Base-by-base conservation (phyloP, 2,113 vertebrate genomes). In the Amphilophus citrinellus region DNA sequence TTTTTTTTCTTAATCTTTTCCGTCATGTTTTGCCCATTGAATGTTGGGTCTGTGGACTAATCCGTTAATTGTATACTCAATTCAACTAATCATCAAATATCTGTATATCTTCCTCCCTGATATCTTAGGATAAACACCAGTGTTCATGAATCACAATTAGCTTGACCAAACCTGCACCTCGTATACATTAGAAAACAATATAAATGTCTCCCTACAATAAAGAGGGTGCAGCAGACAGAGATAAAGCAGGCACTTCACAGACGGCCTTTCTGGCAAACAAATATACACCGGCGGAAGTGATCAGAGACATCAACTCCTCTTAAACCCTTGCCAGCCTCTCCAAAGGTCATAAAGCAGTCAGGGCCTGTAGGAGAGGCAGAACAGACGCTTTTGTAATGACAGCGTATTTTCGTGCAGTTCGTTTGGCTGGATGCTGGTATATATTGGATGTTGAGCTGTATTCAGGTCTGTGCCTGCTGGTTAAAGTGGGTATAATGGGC, bases 401-500 rank as follows among this genome's bases (percentile, higher is more conserved):
- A 47, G 61, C 4, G 1, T 71, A 27, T 86, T 79, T 82, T 85
- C 61, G 53, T 75, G 22, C 37, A 35, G 50, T 59, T 71, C 61
- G 42, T 88, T 84, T 83, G 73, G 77, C 57, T 61, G 71, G 7
- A 37, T n/a, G 44, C 56, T 85, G 75, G 77, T 59, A 13, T 59
- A 10, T 18, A 59, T 58, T 37, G 11, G 61, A 37, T 73, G 73
- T 60, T 71, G 59, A 73, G 86, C 61, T 50, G 77, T 13, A 61
- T 83, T 60, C 82, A 10, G 62, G 32, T 81, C 61, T 5, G 15
- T 71, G 83, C 61, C 78, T 30, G 61, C 76, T 8, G 10, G 24
- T 73, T 87, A 15, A 84, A 89, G 86, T 88, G 91, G 85, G 78
- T 63, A 10, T 68, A 76, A 65, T 65, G 78, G 89, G 84, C 80